A percentile compares a stretch with the other conserved stretches of the same genome.
Conservation (phyloP, 2,113 vertebrate species). For the Notothenia rossii region DNA sequence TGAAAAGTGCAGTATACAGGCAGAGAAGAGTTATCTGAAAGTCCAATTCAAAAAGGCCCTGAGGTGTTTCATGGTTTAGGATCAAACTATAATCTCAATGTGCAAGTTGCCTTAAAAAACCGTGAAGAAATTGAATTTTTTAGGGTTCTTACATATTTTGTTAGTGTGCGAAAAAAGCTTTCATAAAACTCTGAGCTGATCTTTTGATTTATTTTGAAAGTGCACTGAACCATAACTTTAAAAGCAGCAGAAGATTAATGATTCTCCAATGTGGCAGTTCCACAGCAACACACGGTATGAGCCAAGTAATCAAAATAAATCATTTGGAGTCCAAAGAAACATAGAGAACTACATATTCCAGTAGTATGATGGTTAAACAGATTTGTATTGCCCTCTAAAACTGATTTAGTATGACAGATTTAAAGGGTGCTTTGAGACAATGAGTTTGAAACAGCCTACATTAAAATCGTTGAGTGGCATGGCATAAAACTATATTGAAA, state of each 20-base stretch:
- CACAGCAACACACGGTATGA: too few species aligned
- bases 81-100: constrained; percentile 41
- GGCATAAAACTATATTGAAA: not conserved
- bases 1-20: constrained; percentile 52
- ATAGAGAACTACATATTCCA: not conserved
- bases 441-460: not conserved
- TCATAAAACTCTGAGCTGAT: constrained; percentile 30
- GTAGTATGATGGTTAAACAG: constrained; percentile 1
- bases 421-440: constrained; percentile 20
- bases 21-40: constrained; percentile 6
- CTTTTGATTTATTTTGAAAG: constrained; percentile 63
- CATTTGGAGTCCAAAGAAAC: not conserved
- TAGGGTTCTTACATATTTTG: constrained; percentile 56
- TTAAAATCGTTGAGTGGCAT: not conserved
- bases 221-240: constrained; percentile 39
- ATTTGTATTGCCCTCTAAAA: constrained; percentile 14
- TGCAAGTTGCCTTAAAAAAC: constrained; percentile 33
- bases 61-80: constrained; percentile 53
- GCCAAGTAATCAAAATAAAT: constrained; percentile 23
- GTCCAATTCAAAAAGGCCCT: constrained; percentile 26
- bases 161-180: constrained; percentile 25
- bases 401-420: not conserved
- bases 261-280: too few species aligned
- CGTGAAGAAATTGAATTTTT: constrained; percentile 48
- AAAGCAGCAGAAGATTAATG: constrained; percentile 52